Base-by-base conservation (phyloP, 2,888 invertebrate species). In the Dicyrtoma fusca region DNA sequence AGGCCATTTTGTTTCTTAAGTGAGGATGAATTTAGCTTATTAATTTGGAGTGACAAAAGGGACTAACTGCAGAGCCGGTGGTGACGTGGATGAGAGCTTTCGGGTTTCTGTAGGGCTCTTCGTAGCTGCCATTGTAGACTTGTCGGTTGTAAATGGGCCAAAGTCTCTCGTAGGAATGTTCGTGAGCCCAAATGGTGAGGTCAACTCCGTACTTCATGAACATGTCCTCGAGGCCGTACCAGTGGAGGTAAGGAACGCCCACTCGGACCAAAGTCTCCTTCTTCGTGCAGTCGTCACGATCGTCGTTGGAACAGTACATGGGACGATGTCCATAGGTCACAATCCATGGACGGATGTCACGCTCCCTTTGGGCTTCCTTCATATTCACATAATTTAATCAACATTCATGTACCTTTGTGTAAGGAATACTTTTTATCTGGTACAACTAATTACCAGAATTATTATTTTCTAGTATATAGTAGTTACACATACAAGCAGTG, bases 81-180 rank as follows among this genome's bases (percentile, higher is more conserved):
- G 88, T 90, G 82, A 99, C 87, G 83, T 99, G 97, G 0, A 98
- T 91, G 0, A 98, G 95, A 0, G 95, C 97, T 76, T 89, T 87
- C 78, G 87, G 90, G 83, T 92, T 90, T 23, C 84, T 86, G 82
- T 92, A 92, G 0, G 92, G 91, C 21, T 86, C 83, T n/a, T 85
- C 84, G 55, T 83, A 84, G 78, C 89, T 89, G 14, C 91, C 89
- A 81, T 90, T 90, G 81, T 86, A 86, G 2, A 89, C 91, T 81
- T 87, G 86, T 81, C 90, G 88, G 84, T 98, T 89, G 85, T 93
- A 98, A 74, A 97, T 88, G 1, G 98, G 98, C 92, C 94, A 98
- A 72, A 95, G 86, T 69, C 99, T 87, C 85, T 98, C 98, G 84
- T 98, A 99, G 49, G 94, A 93, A 85, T 99, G 98, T 84, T 99